Base-by-base conservation (phyloP, 37 sponge, comb jelly and placozoan genomes). In the Cliona cf. orientalis region DNA sequence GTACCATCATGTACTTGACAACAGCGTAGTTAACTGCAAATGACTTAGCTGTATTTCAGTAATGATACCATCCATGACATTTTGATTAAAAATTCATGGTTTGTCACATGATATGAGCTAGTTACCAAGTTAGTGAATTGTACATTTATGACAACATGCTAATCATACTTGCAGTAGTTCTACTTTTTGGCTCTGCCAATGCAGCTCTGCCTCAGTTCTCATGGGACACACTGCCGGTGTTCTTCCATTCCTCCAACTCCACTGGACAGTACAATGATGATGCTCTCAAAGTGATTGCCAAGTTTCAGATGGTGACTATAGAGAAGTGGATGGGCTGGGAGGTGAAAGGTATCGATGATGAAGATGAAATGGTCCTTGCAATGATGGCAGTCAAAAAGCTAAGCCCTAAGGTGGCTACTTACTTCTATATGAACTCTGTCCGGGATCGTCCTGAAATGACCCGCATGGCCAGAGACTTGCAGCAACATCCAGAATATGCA, bases 231-330 rank as follows among this genome's bases (percentile, higher is more conserved):
- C 69, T 86, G 53, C 53, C 9, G 53, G 9, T 49, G 14, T 49
- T 49, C 53, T 14, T 49, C 14, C 53, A 49, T 14, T 49, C 53
- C 14, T 9, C 53, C 9, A 49, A 49, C 53, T 49, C 14, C 14
- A 49, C 14, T 49, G 53, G 53, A 9, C 14, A 49, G 9, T 49
- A 49, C 14, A 14, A 9, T 19, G 14, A 49, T 19, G 53, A 49
- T 14, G 9, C 53, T 49, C 53, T 49, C 53, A 49, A 49, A 49
- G 25, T 58, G 5, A 66, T 79, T 34, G 80, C 88, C 45, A 72
- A 66, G 65, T 87, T 58, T 73, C 37, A 55, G 11, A 72, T 87
- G 81, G 88, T 64, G 38, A 87, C 88, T 0, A 80, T 87, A 39
- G 88, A 80, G 14, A 49, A 49, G 14, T 9, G 53, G 14, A 49